Evolutionary conservation across 2,797 vertebrate genomes (phyloP).

Genomic region (Oryzias sinensis): DNA sequence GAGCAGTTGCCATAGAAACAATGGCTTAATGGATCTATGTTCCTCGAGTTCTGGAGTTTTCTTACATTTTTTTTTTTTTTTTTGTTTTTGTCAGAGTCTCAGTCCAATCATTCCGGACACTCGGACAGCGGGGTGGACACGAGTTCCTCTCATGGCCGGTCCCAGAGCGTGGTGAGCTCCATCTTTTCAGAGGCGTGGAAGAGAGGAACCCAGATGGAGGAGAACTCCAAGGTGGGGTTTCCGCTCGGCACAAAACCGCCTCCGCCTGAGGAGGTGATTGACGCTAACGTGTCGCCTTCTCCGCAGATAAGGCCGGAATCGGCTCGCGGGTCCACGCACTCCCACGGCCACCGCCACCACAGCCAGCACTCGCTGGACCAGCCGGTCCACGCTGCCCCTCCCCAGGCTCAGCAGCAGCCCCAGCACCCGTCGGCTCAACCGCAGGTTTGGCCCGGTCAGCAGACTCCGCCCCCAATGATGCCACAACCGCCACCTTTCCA

Average conservation of each 20-base stretch:
- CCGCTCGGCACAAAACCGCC: neutral
- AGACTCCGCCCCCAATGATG: neutral
- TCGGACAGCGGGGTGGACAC: constrained; percentile 93
- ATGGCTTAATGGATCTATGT: too few species aligned
- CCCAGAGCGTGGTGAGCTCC: constrained; percentile 96
- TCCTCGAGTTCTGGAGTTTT: too few species aligned
- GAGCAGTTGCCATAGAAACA: too few species aligned
- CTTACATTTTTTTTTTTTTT: too few species aligned
- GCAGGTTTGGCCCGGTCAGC: constrained; percentile 37
- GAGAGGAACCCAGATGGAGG: constrained; percentile 95
- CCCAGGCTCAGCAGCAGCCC: constrained; percentile 35
- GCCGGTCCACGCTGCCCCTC: constrained; percentile 34
- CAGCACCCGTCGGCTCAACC: constrained; percentile 7
- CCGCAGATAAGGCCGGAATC: constrained; percentile 72
- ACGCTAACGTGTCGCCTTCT: constrained; percentile 3
- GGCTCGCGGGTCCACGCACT: constrained; percentile 60
- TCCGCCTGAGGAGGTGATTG: neutral
- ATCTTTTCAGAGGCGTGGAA: constrained; percentile 99
- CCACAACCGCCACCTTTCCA: constrained; percentile 2
- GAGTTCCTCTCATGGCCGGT: constrained; percentile 86
- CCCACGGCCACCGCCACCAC: constrained; percentile 72
- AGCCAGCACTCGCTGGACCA: constrained; percentile 72
- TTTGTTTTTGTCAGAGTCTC: constrained; percentile 73
- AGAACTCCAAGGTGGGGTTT: constrained; percentile 85
- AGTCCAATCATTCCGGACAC: constrained; percentile 96